phyloP scores from a whole-genome alignment of 2,797 vertebrate genomes.

The Aphelocoma californica region DNA sequence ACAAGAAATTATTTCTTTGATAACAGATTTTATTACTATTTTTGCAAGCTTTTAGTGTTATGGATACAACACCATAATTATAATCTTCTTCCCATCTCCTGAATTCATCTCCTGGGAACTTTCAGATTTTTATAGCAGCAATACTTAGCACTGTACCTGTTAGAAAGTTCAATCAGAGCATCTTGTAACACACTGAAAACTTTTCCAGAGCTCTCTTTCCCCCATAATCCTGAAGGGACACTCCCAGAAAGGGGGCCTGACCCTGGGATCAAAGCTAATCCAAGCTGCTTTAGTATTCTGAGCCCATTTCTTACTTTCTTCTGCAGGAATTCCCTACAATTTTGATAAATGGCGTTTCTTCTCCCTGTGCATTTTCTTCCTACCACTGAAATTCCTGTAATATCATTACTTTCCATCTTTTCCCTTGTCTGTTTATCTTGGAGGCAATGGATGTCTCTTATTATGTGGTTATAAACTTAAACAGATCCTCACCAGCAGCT shows the following conservation, averaged over 20 bases:
- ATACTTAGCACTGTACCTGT: background rate
- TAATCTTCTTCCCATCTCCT: background rate
- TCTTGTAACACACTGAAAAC: background rate
- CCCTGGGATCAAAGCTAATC: background rate
- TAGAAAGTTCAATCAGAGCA: background rate
- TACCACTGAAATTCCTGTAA: background rate
- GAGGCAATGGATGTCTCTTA: conserved; percentile 4
- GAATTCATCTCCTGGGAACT: background rate
- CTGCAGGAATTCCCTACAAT: background rate
- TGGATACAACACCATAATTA: background rate
- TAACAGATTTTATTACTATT: background rate
- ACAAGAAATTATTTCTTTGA: background rate
- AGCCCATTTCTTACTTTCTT: background rate
- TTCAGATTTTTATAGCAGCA: background rate
- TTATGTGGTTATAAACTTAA: background rate
- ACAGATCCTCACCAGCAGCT: background rate
- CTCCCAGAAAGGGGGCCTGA: background rate
- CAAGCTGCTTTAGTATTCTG: background rate
- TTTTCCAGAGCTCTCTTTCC: background rate
- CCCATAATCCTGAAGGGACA: fast-evolving
- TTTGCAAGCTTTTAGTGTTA: background rate
- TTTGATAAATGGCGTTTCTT: background rate
- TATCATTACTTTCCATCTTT: background rate
- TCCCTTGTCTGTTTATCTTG: background rate
- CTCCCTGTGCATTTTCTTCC: background rate